These are phyloP conservation scores for Alsophila aescularia DNA, from an alignment of 2,888 invertebrate genomes.

Conservation along the genomic window DNA sequence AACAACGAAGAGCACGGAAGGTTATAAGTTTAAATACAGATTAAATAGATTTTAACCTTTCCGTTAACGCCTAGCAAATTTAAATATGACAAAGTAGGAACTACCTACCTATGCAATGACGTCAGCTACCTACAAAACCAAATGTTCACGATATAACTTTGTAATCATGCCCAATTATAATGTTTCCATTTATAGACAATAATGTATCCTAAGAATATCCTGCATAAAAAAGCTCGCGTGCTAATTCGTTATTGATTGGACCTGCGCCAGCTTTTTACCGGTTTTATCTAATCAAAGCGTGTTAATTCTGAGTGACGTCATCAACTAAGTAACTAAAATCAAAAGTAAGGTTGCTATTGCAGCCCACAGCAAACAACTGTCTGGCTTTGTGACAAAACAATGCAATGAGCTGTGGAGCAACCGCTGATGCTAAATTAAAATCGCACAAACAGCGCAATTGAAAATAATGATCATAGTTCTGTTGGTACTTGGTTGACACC, in stretches of 20 bases:
- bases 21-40: not conserved
- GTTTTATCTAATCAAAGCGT: slow-evolving; percentile 59
- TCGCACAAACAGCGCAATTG: not conserved
- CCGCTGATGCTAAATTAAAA: slow-evolving; percentile 10
- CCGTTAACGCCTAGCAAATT: slow-evolving; percentile 13
- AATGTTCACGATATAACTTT: slow-evolving; percentile 28
- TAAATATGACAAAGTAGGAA: slow-evolving; percentile 34
- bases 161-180: slow-evolving; percentile 34
- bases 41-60: not conserved
- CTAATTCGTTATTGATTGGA: slow-evolving; percentile 32
- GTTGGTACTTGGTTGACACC: too few species aligned
- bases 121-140: slow-evolving; percentile 32
- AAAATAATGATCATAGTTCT: too few species aligned
- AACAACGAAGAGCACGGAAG: slow-evolving; percentile 1
- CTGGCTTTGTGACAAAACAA: slow-evolving; percentile 37
- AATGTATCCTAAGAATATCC: slow-evolving; percentile 21
- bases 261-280: slow-evolving; percentile 46
- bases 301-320: slow-evolving; percentile 71
- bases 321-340: slow-evolving; percentile 54
- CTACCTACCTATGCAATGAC: slow-evolving; percentile 33
- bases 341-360: slow-evolving; percentile 61
- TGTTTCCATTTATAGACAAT: slow-evolving; percentile 36
- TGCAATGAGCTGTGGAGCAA: slow-evolving; percentile 35
- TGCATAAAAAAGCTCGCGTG: slow-evolving; percentile 27
- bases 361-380: slow-evolving; percentile 46